Percentiles rank a stretch among this genome's conserved stretches.
These are phyloP conservation scores for Athalia circularis DNA, from an alignment of 2,888 invertebrate genomes.

Conservation along the genomic window DNA sequence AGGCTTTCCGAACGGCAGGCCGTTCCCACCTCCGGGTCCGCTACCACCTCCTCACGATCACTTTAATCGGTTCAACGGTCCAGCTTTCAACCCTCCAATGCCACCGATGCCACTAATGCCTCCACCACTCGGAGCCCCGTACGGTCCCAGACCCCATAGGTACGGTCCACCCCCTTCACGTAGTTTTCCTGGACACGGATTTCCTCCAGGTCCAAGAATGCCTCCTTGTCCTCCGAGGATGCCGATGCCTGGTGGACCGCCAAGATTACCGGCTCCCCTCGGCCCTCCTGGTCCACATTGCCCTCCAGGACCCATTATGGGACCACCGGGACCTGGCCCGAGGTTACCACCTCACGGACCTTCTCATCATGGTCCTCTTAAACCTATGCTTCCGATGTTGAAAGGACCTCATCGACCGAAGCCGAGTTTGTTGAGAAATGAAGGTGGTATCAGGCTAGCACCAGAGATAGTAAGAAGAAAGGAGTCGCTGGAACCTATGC, in stretches of 20 bases:
- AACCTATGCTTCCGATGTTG: constrained; percentile 54
- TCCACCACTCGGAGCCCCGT: constrained; percentile 42
- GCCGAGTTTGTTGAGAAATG: neutral
- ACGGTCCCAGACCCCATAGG: constrained; percentile 45
- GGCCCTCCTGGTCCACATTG: constrained; percentile 43
- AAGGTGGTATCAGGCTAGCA: constrained; percentile 18
- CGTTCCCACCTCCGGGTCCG: no score
- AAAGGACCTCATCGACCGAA: constrained; percentile 52
- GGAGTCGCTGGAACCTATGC: constrained; percentile 47
- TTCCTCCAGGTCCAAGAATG: constrained; percentile 48
- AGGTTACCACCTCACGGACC: constrained; percentile 46
- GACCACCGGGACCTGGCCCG: constrained; percentile 48
- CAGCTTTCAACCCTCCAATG: constrained; percentile 45
- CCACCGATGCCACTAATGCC: constrained; percentile 42
- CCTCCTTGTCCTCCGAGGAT: constrained; percentile 50
- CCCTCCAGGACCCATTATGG: constrained; percentile 44
- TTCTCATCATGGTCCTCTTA: constrained; percentile 38
- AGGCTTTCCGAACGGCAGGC: constrained; percentile 58
- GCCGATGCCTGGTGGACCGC: constrained; percentile 51
- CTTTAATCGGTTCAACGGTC: constrained; percentile 33
- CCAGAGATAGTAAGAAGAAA: constrained; percentile 21
- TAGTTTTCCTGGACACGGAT: constrained; percentile 45
- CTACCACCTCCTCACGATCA: constrained; percentile 51
- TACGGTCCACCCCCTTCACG: constrained; percentile 52
- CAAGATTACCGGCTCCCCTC: constrained; percentile 47